A percentile compares a stretch with the other conserved stretches of the same genome.
These are phyloP conservation scores for Pharmacophagus antenor DNA, from an alignment of 2,888 invertebrate species.

Conservation along the genomic window DNA sequence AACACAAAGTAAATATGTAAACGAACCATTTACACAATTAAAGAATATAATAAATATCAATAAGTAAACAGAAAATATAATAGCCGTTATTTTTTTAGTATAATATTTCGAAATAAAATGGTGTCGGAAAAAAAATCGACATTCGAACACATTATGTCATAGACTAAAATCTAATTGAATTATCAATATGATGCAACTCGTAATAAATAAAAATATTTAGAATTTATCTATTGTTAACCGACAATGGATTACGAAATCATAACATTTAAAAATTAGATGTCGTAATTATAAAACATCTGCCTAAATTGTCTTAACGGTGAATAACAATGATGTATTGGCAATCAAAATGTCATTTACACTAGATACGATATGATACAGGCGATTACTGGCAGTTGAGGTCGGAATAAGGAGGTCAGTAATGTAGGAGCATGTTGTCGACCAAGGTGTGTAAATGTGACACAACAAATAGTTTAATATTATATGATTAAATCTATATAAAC, in stretches of 20 bases:
- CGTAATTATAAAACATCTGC: slow-evolving; percentile 1
- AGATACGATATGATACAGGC: slow-evolving; percentile 7
- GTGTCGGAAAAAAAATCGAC: too few relatives aligned
- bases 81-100: background rate
- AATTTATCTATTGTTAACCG: slow-evolving; percentile 3
- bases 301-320: slow-evolving; percentile 5
- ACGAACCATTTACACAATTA: background rate
- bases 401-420: slow-evolving; percentile 22
- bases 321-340: slow-evolving; percentile 20
- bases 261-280: slow-evolving; percentile 1
- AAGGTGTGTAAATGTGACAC: slow-evolving; percentile 7
- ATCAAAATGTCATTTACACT: slow-evolving; percentile 27
- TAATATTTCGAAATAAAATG: too few relatives aligned
- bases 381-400: slow-evolving; percentile 22
- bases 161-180: background rate
- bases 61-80: background rate
- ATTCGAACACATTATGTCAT: too few relatives aligned
- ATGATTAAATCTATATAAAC: too few relatives aligned
- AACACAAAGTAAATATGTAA: background rate
- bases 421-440: slow-evolving; percentile 11
- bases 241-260: slow-evolving; percentile 6
- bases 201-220: slow-evolving; percentile 4
- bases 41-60: background rate
- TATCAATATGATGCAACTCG: background rate
- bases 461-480: too few relatives aligned